These are phyloP conservation scores for Pavo muticus DNA, from an alignment of 2,113 vertebrate genomes.

Conservation along the genomic window DNA sequence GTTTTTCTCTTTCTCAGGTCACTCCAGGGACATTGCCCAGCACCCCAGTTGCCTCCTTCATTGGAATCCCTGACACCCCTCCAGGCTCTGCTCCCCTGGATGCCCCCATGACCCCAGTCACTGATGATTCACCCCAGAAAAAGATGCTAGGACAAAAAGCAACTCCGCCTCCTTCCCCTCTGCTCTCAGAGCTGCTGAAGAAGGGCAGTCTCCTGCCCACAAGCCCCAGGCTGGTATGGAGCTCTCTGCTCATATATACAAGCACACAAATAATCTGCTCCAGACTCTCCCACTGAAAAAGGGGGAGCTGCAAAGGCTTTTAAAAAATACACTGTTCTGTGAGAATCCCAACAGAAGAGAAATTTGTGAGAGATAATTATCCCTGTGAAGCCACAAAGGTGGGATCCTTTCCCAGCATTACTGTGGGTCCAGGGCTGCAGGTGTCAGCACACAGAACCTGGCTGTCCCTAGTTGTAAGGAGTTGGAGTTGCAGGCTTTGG, in stretches of 20 bases:
- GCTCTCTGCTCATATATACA: conserved; percentile 79
- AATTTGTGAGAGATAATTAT: not conserved
- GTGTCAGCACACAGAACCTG: not conserved
- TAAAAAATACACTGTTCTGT: not conserved
- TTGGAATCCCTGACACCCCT: conserved; percentile 90
- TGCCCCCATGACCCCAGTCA: conserved; percentile 86
- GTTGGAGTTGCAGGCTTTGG: conserved; percentile 47
- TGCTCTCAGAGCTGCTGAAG: conserved; percentile 98
- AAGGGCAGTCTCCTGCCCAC: conserved; percentile 96
- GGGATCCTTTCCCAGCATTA: not conserved
- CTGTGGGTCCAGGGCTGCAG: not conserved
- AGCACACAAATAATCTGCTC: conserved; percentile 54
- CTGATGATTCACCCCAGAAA: conserved; percentile 97
- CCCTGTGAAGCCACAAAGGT: conserved; percentile 14
- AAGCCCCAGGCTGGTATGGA: conserved; percentile 95
- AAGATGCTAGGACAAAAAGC: conserved; percentile 94
- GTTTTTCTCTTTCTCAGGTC: conserved; percentile 85
- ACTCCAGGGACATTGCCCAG: conserved; percentile 86
- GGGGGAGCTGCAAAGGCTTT: conserved; percentile 23
- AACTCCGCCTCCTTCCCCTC: conserved; percentile 96
- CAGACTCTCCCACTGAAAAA: conserved; percentile 27
- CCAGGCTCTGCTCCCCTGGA: conserved; percentile 90
- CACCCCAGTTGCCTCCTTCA: conserved; percentile 91
- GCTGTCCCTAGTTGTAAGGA: not conserved
- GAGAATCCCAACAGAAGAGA: conserved; percentile 15